Evolutionary conservation across 1,140 invertebrate genomes (phyloP).

Genomic region (Drosophila bocki): DNA sequence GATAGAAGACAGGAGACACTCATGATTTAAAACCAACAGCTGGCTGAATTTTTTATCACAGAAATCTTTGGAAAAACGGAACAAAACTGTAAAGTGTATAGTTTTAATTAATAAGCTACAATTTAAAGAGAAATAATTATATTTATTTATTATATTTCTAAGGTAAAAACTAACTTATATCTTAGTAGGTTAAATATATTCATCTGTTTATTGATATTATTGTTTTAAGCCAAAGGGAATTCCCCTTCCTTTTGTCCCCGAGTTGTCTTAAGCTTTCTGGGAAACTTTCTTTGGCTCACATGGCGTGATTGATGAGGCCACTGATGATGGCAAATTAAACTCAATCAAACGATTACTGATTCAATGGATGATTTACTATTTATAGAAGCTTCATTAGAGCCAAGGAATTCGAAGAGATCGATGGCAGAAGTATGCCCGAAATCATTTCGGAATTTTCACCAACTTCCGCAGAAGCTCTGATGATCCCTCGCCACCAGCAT

Average conservation of each 20-base stretch:
- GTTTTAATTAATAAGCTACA: neutral
- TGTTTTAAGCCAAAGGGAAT: constrained; percentile 23
- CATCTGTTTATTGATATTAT: neutral
- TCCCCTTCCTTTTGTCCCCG: constrained; percentile 27
- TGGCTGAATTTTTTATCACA: constrained; percentile 19
- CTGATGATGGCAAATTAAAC: constrained; percentile 40
- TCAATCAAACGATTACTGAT: constrained; percentile 44
- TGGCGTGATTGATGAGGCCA: constrained; percentile 41
- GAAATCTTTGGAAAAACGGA: constrained; percentile 13
- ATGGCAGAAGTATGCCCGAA: constrained; percentile 23
- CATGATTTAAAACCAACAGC: constrained; percentile 38
- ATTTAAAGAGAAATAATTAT: neutral
- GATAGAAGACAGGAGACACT: neutral
- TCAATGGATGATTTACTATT: constrained; percentile 39
- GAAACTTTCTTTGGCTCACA: constrained; percentile 33
- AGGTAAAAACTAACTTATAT: neutral
- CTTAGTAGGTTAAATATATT: neutral
- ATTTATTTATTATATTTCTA: neutral
- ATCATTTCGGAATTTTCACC: constrained; percentile 7
- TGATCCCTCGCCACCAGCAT: constrained; percentile 14
- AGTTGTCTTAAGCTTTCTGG: constrained; percentile 6
- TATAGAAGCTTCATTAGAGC: constrained; percentile 26
- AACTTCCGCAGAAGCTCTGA: constrained; percentile 33
- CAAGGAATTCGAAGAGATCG: constrained; percentile 7
- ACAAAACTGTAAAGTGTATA: constrained; percentile 4